A percentile compares a stretch with the other conserved stretches of the same genome.
phyloP scores from a whole-genome alignment of 2,888 invertebrate genomes.

The Zeuzera pyrina region DNA sequence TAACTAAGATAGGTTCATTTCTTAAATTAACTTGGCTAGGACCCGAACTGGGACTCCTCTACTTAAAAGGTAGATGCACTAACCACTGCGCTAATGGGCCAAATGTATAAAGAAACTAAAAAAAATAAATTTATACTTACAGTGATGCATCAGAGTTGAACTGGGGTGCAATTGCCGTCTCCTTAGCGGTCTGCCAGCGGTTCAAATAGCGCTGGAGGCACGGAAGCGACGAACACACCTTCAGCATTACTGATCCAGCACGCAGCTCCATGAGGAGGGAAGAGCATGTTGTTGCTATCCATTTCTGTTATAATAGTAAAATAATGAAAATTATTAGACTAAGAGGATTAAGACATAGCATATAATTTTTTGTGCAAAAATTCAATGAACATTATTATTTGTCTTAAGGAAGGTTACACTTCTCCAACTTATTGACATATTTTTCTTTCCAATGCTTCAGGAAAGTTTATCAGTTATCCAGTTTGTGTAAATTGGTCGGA shows the following conservation, averaged over 20 bases:
- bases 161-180: slow-evolving; percentile 79
- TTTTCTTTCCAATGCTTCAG: too few relatives aligned
- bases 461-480: too few relatives aligned
- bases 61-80: too few relatives aligned
- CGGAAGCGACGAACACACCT: slow-evolving; percentile 86
- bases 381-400: neutral
- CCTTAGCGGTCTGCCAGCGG: slow-evolving; percentile 74
- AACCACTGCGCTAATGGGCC: too few relatives aligned
- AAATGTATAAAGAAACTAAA: too few relatives aligned
- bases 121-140: slow-evolving; percentile 27
- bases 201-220: slow-evolving; percentile 68
- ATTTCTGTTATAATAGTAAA: slow-evolving; percentile 68
- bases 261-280: slow-evolving; percentile 84
- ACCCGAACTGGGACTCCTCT: too few relatives aligned
- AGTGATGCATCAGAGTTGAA: slow-evolving; percentile 79
- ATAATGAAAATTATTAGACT: slow-evolving; percentile 10
- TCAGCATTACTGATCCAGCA: slow-evolving; percentile 86
- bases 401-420: neutral
- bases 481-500: too few relatives aligned
- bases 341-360: neutral
- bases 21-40: too few relatives aligned
- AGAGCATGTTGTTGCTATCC: slow-evolving; percentile 84
- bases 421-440: too few relatives aligned
- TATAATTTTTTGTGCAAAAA: neutral
- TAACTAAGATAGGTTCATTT: too few relatives aligned